A percentile compares a stretch with the other conserved stretches of the same genome.
Conservation (phyloP, 2,888 invertebrate genomes). For the Lottia scabra region DNA sequence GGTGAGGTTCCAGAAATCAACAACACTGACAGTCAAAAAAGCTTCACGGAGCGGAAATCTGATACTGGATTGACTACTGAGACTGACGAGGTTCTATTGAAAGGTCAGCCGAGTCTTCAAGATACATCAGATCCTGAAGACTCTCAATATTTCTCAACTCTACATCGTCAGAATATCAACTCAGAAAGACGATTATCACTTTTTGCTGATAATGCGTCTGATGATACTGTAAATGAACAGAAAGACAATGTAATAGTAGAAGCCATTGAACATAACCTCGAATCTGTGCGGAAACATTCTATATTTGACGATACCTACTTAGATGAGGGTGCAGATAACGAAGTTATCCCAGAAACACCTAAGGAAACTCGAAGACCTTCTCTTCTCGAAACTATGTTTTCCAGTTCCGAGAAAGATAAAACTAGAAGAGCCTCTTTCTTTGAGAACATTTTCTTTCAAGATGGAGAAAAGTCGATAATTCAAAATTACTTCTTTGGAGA, state of each 20-base stretch:
- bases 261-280: background rate
- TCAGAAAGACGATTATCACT: background rate
- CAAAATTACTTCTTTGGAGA: too few relatives aligned
- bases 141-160: background rate
- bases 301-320: background rate
- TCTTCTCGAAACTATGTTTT: background rate
- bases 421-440: background rate
- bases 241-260: background rate
- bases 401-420: background rate
- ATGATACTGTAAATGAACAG: background rate
- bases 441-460: too few relatives aligned
- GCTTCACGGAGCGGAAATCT: too few relatives aligned
- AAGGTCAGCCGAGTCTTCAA: too few relatives aligned
- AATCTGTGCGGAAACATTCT: background rate
- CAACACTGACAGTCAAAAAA: too few relatives aligned
- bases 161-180: background rate
- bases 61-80: too few relatives aligned
- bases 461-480: too few relatives aligned
- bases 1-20: too few relatives aligned
- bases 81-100: too few relatives aligned
- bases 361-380: background rate
- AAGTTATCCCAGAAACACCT: background rate
- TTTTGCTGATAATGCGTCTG: background rate
- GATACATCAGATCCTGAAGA: too few relatives aligned
- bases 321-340: background rate